Base-by-base conservation (phyloP, 2,113 vertebrate genomes). In the Rhodinocichla rosea region DNA sequence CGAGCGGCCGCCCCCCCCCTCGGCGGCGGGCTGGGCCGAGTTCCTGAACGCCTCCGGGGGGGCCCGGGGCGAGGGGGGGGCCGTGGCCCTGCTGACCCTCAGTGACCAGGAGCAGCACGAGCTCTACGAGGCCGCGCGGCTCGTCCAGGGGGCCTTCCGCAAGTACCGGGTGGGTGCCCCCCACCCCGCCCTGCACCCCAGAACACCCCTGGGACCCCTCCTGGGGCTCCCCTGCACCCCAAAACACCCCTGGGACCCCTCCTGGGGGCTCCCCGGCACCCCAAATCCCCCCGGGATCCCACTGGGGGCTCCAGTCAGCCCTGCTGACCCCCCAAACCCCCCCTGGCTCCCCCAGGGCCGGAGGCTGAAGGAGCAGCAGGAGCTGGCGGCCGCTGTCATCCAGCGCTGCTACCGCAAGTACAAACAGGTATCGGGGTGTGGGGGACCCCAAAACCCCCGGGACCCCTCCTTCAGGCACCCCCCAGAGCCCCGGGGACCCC, bases 371-470 rank as follows among this genome's bases (percentile, higher is more conserved):
- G 74, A 78, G 84, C 84, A 87, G 84, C 84, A 87, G 64, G 84
- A 87, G 39, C 47, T 87, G 55, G 74, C 84, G 5, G 74, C 84
- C 2, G 74, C 84, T 3, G 84, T 87, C 74, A 87, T 87, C 64
- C 84, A 87, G 84, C 84, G 84, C 30, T 87, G 84, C 74, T 87
- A 87, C 47, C 84, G 84, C 64, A 87, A 87, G 64, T 87, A 87
- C 47, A 87, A 87, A 24, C 84, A 78, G 74, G 74, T 78, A 69
- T 39, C 2, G 39, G 32, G 45, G 10, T 10, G 18, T 19, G 63
- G 55, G 53, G 44, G 27, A 3, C 47, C 10, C 0, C 2, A 45
- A 44, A 60, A 4, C 39, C 22, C 45, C 17, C 0, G 1, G 26
- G 35, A 13, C 21, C 53, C 32, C 16, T 26, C 27, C 17, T n/a